phyloP scores from a whole-genome alignment of 2,888 invertebrate genomes.

The Philhelius pedissequus region DNA sequence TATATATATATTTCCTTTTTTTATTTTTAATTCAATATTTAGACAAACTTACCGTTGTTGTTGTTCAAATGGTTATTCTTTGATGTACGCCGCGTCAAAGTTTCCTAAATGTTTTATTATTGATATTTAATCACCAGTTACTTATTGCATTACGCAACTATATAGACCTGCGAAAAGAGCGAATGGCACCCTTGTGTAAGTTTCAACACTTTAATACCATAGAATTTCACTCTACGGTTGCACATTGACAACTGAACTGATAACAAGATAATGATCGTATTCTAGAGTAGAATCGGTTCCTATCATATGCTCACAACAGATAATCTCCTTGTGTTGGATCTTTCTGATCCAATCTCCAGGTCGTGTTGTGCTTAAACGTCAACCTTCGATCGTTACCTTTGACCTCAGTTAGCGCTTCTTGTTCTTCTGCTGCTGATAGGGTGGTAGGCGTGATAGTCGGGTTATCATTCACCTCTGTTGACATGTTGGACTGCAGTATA shows the following conservation, averaged over 20 bases:
- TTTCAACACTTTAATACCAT: not conserved
- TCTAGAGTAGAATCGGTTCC: not conserved
- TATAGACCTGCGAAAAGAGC: no score
- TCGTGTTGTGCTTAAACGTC: slow-evolving; percentile 33
- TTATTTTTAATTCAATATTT: no score
- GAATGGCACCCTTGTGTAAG: not conserved
- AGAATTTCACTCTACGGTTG: not conserved
- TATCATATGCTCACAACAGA: no score
- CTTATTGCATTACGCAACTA: no score
- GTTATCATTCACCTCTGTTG: no score
- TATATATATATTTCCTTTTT: no score
- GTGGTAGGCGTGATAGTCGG: not conserved
- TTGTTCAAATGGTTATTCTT: no score
- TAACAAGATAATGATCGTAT: not conserved
- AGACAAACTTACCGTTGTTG: no score
- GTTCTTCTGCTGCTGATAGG: not conserved
- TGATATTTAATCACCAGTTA: no score
- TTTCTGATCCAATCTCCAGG: not conserved
- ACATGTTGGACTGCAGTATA: no score
- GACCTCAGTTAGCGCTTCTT: not conserved
- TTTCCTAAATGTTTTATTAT: no score
- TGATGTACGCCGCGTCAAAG: no score
- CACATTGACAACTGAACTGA: not conserved
- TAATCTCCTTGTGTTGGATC: not conserved
- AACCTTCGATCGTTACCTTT: slow-evolving; percentile 12